These are phyloP conservation scores for Athene cunicularia DNA, from an alignment of 2,113 vertebrate species.

Conservation along the genomic window DNA sequence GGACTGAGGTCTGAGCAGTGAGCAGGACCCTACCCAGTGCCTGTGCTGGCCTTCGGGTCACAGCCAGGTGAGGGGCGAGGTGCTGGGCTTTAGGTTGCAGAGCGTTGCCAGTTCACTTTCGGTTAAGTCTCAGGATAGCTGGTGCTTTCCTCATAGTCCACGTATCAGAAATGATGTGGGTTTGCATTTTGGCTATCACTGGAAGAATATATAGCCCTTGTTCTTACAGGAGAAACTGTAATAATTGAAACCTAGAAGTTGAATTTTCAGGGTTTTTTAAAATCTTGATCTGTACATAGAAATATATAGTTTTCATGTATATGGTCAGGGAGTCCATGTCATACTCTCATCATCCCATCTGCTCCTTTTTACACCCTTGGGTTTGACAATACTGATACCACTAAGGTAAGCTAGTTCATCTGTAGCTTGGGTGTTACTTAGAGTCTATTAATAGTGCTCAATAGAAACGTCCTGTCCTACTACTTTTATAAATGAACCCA, in stretches of 20 bases:
- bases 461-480: neutral
- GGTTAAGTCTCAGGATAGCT: neutral
- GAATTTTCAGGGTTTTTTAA: neutral
- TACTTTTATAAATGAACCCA: slow-evolving; percentile 10
- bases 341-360: neutral
- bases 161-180: neutral
- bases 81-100: neutral
- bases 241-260: neutral
- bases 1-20: neutral
- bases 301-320: rapidly evolving
- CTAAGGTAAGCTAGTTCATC: neutral
- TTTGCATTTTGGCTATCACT: neutral
- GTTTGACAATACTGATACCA: neutral
- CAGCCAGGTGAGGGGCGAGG: neutral
- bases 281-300: neutral
- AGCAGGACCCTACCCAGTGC: neutral
- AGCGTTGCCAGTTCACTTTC: neutral
- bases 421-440: neutral
- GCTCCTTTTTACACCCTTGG: neutral
- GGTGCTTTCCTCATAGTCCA: neutral
- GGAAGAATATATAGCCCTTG: neutral
- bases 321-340: rapidly evolving
- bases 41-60: neutral
- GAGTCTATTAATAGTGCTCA: neutral
- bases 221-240: neutral